phyloP scores from a whole-genome alignment of 2,797 vertebrate genomes.

The Numenius phaeopus region DNA sequence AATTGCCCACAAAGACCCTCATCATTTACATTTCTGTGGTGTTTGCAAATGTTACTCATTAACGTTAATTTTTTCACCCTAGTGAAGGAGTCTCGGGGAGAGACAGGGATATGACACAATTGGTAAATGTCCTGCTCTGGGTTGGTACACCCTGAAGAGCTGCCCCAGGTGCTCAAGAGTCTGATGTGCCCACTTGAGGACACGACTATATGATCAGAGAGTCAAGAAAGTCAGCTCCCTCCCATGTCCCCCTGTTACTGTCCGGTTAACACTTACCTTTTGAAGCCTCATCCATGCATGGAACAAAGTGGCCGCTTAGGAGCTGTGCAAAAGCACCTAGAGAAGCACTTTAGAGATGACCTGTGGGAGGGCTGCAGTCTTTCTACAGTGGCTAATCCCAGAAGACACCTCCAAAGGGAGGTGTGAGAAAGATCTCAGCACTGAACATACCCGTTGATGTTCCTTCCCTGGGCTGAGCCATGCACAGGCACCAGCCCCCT shows the following conservation, averaged over 20 bases:
- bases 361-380: neutral
- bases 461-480: neutral
- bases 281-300: neutral
- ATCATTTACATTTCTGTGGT: neutral
- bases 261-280: neutral
- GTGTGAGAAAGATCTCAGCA: neutral
- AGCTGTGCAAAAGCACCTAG: neutral
- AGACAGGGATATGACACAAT: neutral
- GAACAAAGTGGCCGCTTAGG: neutral
- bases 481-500: neutral
- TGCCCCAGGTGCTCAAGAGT: neutral
- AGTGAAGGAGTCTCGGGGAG: neutral
- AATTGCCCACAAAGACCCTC: neutral
- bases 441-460: neutral
- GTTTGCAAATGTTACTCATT: neutral
- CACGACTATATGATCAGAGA: neutral
- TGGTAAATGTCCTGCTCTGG: neutral
- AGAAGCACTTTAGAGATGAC: neutral
- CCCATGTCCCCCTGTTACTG: neutral
- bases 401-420: neutral
- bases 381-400: neutral
- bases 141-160: neutral
- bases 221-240: neutral
- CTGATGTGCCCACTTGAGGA: fast-evolving
- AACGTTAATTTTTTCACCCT: neutral